Conservation (phyloP, 30 jellyfish, hydroid and myxozoan genomes). For the Aurelia aurita region DNA sequence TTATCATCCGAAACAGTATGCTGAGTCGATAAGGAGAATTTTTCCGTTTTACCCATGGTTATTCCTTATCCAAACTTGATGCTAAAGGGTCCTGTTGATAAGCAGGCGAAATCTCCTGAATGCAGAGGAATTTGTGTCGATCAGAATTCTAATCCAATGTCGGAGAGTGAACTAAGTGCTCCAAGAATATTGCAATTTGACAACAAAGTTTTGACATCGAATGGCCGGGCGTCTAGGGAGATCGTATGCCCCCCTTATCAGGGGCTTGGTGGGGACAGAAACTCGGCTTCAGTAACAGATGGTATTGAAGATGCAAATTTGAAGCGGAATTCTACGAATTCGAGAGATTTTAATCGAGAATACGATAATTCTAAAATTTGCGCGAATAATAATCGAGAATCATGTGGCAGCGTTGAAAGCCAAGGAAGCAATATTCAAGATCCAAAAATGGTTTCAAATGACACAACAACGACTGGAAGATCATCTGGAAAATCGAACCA, state of each 20-base stretch:
- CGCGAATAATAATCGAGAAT: conserved; percentile 39
- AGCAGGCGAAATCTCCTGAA: conserved; percentile 50
- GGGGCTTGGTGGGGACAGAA: conserved; percentile 36
- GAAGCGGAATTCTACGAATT: conserved; percentile 50
- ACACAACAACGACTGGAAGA: neutral
- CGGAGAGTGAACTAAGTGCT: conserved; percentile 47
- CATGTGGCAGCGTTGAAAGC: conserved; percentile 58
- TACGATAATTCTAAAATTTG: neutral
- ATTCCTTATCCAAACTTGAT: conserved; percentile 34
- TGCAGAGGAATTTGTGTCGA: conserved; percentile 66
- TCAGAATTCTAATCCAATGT: conserved; percentile 51
- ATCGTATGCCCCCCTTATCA: conserved; percentile 18
- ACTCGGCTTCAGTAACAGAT: conserved; percentile 51
- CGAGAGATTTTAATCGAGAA: conserved; percentile 24
- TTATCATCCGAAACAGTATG: neutral
- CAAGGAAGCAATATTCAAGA: neutral
- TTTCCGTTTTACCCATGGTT: conserved; percentile 32
- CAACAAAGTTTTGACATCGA: conserved; percentile 28
- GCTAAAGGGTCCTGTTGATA: conserved; percentile 57
- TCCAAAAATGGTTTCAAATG: conserved; percentile 15
- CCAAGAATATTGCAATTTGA: conserved; percentile 43
- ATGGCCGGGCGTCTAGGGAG: conserved; percentile 44
- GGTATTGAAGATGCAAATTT: conserved; percentile 14
- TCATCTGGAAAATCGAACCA: conserved; percentile 48
- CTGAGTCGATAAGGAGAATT: neutral